These are phyloP conservation scores for Aricia agestis DNA, from an alignment of 1,140 invertebrate species.

Conservation along the genomic window DNA sequence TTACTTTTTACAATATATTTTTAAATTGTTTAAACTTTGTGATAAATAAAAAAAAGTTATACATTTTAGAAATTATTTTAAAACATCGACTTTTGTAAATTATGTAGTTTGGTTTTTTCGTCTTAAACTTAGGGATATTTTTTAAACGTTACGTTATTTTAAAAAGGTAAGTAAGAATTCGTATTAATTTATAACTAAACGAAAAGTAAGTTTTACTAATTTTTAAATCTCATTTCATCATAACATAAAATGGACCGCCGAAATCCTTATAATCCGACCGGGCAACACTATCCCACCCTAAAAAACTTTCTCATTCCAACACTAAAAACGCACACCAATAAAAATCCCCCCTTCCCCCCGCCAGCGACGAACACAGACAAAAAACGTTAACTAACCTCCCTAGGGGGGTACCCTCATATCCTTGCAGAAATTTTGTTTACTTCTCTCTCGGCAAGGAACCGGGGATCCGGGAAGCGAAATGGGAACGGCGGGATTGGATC, in stretches of 20 bases:
- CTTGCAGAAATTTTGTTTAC: slow-evolving; percentile 74
- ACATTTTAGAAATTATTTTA: too few species aligned
- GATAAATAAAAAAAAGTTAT: too few species aligned
- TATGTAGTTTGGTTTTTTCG: too few species aligned
- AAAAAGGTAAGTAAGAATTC: too few species aligned
- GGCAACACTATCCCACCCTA: slow-evolving; percentile 30
- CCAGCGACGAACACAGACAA: slow-evolving; percentile 50
- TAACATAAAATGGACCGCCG: background rate
- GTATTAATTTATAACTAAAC: background rate
- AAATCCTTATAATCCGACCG: background rate
- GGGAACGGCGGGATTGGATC: slow-evolving; percentile 62
- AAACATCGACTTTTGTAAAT: too few species aligned
- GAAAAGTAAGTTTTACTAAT: background rate
- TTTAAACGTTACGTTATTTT: too few species aligned
- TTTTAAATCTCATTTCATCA: background rate
- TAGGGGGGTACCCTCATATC: slow-evolving; percentile 56
- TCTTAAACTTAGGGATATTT: too few species aligned
- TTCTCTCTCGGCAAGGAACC: slow-evolving; percentile 67
- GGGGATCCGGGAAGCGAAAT: slow-evolving; percentile 61
- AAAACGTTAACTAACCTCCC: slow-evolving; percentile 66
- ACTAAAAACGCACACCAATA: slow-evolving; percentile 54
- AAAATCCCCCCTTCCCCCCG: slow-evolving; percentile 39
- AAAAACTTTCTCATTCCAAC: slow-evolving; percentile 43
- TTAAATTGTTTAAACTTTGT: too few species aligned
- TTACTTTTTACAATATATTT: too few species aligned